A percentile compares a stretch with the other conserved stretches of the same genome.
Conservation (phyloP, 1,140 invertebrate species). For the Brachionus koreanus region DNA sequence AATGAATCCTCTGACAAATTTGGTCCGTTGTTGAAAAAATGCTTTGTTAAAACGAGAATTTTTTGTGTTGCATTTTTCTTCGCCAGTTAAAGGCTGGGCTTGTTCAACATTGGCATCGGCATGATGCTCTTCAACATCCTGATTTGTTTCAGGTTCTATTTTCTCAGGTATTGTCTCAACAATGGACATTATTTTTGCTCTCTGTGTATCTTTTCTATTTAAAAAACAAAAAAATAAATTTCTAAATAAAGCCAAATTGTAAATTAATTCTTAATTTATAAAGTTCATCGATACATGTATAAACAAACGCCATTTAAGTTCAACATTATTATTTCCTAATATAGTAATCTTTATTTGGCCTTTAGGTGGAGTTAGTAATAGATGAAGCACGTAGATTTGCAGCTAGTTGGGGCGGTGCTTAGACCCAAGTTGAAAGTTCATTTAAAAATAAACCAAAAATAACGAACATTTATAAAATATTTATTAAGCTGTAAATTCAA, state of each 20-base stretch:
- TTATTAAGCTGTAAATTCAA: neutral
- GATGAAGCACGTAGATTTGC: neutral
- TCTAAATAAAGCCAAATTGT: neutral
- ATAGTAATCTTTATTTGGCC: conserved; percentile 5
- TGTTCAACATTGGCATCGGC: neutral
- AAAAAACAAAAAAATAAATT: neutral
- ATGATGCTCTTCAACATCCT: neutral
- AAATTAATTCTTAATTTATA: conserved; percentile 36
- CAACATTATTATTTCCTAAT: neutral
- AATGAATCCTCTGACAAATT: neutral
- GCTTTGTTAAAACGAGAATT: neutral
- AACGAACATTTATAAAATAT: conserved; percentile 9
- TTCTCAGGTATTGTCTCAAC: conserved; percentile 9
- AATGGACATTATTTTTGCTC: neutral
- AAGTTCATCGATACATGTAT: conserved; percentile 3
- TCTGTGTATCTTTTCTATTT: neutral
- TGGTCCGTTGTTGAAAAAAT: conserved; percentile 1
- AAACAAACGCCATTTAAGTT: conserved; percentile 25
- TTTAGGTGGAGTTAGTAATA: neutral
- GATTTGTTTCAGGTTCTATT: neutral
- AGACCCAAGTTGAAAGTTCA: neutral
- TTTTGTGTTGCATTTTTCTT: neutral
- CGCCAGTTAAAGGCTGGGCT: conserved; percentile 25
- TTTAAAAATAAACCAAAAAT: neutral
- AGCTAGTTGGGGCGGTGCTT: neutral